Percentiles rank a stretch among this genome's conserved stretches.
phyloP scores from a whole-genome alignment of 2,797 vertebrate genomes.

The Sebastes baramenuke region DNA sequence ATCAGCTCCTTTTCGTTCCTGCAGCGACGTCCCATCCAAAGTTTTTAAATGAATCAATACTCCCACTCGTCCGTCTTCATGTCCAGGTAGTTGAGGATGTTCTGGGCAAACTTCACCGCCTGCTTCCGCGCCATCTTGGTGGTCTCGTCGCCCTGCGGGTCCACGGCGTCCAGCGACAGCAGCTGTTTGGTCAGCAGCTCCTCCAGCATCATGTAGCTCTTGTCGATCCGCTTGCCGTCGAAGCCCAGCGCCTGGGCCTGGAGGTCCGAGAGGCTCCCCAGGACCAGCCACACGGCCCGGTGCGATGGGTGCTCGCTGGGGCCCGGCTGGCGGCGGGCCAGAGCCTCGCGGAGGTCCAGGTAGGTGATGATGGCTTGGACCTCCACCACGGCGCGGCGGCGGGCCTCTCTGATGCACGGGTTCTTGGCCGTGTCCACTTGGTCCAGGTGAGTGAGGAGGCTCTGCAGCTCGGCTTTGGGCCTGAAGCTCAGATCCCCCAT shows the following conservation, averaged over 20 bases:
- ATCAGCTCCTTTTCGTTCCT: slow-evolving; percentile 27
- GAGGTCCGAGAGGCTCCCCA: slow-evolving; percentile 90
- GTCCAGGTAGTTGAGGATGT: slow-evolving; percentile 96
- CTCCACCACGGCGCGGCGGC: slow-evolving; percentile 93
- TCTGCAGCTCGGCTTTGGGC: slow-evolving; percentile 91
- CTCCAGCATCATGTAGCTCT: slow-evolving; percentile 95
- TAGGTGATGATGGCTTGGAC: slow-evolving; percentile 93
- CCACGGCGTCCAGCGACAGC: slow-evolving; percentile 93
- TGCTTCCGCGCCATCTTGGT: slow-evolving; percentile 93
- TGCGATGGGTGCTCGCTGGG: slow-evolving; percentile 85
- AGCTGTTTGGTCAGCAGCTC: slow-evolving; percentile 97
- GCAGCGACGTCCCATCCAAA: slow-evolving; percentile 5
- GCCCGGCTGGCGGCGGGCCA: slow-evolving; percentile 80
- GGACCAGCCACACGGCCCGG: slow-evolving; percentile 88
- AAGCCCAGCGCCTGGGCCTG: slow-evolving; percentile 93
- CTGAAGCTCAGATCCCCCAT: slow-evolving; percentile 86
- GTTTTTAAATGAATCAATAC: slow-evolving; percentile 79
- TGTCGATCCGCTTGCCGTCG: slow-evolving; percentile 92
- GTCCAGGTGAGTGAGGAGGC: slow-evolving; percentile 90
- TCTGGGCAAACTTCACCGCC: slow-evolving; percentile 96
- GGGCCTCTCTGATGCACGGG: slow-evolving; percentile 96
- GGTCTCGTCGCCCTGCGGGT: slow-evolving; percentile 90
- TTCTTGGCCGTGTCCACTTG: slow-evolving; percentile 93
- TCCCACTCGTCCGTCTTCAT: slow-evolving; percentile 99
- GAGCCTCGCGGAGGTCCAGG: slow-evolving; percentile 91